Evolutionary conservation across 2,888 invertebrate genomes (phyloP), one percentile per base, ranked within the genome.

Genomic region (Leucophora obtusa): DNA sequence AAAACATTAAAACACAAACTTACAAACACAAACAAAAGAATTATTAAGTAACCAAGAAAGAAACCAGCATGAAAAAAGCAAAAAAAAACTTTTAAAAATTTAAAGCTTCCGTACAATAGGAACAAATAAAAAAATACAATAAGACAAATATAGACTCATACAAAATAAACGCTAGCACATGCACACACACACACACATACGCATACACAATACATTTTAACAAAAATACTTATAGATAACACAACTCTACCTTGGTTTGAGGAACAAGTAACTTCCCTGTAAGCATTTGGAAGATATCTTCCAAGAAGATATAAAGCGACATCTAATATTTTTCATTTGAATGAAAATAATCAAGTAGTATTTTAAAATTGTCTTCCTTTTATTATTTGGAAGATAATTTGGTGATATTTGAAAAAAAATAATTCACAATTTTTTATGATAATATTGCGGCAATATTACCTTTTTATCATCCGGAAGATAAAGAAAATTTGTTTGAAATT

Each of bases 11-110:
- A 14, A 60, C 68, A 68, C 33, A 72, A 68, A 72, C 38, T 56
- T 43, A 17, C 58, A 53, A 71, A 72, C 28, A 60, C 65, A 73
- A 80, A 73, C 72, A 76, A 80, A 69, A 76, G 59, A 72, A 76
- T 73, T 72, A 76, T 72, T 69, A 76, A 80, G 69, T 59, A 76
- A 69, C 76, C 59, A 53, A 58, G 53, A 53, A 17, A 17, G 17
- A 70, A 66, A 2, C 65, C 2, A 15, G 63, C 51, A 43, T 35
- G 38, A 43, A 69, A n/a, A 56, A 28, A 28, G 1, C 28, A 28
- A 7, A 18, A 58, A 18, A 58, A 17, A 28, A 24, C 1, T 58
- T 51, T 38, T 17, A 15, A 68, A 28, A 35, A 51, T 58, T 58
- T 58, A 58, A 66, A 72, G 68, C 68, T 59, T 72, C 80, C 75